Evolutionary conservation across 2,888 invertebrate genomes (phyloP).

Genomic region (Pyrgus malvae): DNA sequence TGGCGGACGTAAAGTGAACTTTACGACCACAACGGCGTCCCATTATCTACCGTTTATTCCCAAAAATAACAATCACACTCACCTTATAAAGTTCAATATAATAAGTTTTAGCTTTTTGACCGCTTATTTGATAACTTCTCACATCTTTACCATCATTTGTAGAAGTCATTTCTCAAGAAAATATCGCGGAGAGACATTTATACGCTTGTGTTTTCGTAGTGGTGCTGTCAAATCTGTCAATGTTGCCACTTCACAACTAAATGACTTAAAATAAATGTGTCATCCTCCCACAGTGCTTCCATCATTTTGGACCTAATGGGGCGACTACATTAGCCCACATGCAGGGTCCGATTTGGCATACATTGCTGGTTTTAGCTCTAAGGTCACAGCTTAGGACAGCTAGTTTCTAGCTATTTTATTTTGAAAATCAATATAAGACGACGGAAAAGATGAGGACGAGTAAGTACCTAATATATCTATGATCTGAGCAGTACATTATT

Average conservation of each 20-base stretch:
- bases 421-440: no score
- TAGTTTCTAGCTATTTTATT: no score
- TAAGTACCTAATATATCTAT: no score
- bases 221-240: conserved; percentile 72
- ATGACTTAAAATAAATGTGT: no score
- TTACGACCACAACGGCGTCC: conserved; percentile 72
- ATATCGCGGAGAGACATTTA: conserved; percentile 82
- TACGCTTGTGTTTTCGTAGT: conserved; percentile 80
- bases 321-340: no score
- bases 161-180: conserved; percentile 82
- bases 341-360: no score
- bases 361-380: no score
- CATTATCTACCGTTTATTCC: conserved; percentile 42
- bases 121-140: conserved; percentile 75
- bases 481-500: no score
- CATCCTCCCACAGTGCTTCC: background rate
- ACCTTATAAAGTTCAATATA: conserved; percentile 79
- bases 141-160: conserved; percentile 81
- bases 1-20: conserved; percentile 75
- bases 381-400: no score
- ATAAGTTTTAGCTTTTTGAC: conserved; percentile 74
- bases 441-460: no score
- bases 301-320: no score
- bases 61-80: conserved; percentile 54
- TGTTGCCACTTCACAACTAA: conserved; percentile 48